Conservation (phyloP, 1,140 invertebrate species). For the Caenorhabditis remanei region DNA sequence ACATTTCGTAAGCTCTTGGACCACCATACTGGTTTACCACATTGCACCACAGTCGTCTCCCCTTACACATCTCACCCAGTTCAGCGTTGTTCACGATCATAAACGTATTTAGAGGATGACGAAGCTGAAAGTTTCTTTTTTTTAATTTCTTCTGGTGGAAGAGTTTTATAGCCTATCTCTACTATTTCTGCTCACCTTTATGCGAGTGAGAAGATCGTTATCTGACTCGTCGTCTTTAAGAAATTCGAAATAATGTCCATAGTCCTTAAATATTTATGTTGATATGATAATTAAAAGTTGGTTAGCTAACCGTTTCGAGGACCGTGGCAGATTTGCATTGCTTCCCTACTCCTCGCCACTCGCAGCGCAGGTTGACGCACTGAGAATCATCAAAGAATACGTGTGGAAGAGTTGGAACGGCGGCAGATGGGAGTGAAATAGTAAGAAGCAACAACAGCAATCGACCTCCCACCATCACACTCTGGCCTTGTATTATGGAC, state of each 20-base stretch:
- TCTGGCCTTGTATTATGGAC: no score
- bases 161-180: no score
- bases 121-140: background rate
- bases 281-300: constrained; percentile 15
- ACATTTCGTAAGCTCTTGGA: background rate
- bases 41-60: background rate
- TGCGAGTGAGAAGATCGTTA: no score
- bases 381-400: no score
- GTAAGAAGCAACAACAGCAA: no score
- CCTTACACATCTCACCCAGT: background rate
- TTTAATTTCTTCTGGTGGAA: background rate
- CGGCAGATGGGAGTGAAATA: no score
- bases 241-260: background rate
- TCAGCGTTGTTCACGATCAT: background rate
- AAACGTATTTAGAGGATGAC: background rate
- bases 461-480: no score
- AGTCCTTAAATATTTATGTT: constrained; percentile 30
- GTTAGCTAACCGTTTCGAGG: constrained; percentile 8
- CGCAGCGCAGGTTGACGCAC: background rate
- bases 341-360: constrained; percentile 15
- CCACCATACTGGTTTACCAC: background rate
- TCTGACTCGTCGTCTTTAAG: no score
- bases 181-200: no score
- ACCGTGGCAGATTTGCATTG: constrained; percentile 24
- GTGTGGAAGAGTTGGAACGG: no score